phyloP scores from a whole-genome alignment of 2,113 vertebrate genomes.

The Cinclus cinclus region DNA sequence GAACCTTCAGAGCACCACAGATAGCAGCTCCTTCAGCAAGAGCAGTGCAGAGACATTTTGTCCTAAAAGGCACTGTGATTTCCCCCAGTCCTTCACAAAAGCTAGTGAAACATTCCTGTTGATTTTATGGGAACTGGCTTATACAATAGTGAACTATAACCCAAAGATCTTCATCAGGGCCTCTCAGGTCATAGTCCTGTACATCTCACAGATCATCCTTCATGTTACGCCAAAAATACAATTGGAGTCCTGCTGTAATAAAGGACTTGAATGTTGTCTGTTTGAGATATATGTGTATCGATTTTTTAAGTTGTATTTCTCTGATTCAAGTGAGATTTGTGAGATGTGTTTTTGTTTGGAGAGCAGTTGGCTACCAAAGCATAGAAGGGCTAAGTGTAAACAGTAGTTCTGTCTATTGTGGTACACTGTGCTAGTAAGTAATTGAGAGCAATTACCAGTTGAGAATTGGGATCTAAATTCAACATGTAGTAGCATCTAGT shows the following conservation, averaged over 20 bases:
- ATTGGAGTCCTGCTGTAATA: background rate
- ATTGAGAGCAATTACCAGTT: background rate
- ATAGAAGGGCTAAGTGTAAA: conserved; percentile 2
- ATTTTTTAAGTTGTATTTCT: background rate
- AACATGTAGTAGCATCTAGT: background rate
- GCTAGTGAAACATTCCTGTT: background rate
- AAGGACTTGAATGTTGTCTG: background rate
- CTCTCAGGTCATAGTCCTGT: background rate
- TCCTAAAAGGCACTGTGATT: background rate
- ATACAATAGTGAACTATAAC: background rate
- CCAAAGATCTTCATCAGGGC: background rate
- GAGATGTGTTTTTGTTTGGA: conserved; percentile 8
- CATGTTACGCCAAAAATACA: background rate
- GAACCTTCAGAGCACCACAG: background rate
- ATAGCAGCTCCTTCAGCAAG: background rate
- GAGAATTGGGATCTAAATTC: conserved; percentile 4
- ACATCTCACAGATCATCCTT: background rate
- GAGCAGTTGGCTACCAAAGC: conserved; percentile 9
- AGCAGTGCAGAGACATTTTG: background rate
- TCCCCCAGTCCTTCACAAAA: background rate
- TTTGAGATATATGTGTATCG: background rate
- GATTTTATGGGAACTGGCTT: background rate
- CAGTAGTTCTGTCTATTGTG: conserved; percentile 4
- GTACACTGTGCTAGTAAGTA: background rate
- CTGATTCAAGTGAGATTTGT: background rate